Percentiles rank a stretch among this genome's conserved stretches.
These are phyloP conservation scores for Drosophila tanythrix DNA, from an alignment of 2,888 invertebrate genomes.

Conservation along the genomic window DNA sequence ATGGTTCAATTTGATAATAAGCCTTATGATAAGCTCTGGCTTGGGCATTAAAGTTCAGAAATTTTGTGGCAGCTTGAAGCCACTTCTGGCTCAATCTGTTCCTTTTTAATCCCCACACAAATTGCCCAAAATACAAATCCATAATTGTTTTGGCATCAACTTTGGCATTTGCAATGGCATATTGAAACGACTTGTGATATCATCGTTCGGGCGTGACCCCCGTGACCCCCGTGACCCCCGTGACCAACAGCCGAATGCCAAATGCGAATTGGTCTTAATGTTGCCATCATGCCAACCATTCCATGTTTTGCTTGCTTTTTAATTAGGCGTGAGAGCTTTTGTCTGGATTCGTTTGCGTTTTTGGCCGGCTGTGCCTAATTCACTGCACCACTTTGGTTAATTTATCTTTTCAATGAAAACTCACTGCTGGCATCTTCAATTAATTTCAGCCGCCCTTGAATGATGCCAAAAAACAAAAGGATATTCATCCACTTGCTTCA, in stretches of 20 bases:
- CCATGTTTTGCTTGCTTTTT: conserved; percentile 43
- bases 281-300: conserved; percentile 8
- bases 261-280: conserved; percentile 30
- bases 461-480: conserved; percentile 13
- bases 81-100: conserved; percentile 24
- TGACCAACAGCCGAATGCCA: conserved; percentile 22
- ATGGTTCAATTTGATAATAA: background rate
- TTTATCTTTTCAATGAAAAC: conserved; percentile 45
- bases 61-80: conserved; percentile 15
- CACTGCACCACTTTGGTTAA: conserved; percentile 51
- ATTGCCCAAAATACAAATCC: conserved; percentile 40
- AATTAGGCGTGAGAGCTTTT: conserved; percentile 64
- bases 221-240: background rate
- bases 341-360: conserved; percentile 8
- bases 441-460: conserved; percentile 38
- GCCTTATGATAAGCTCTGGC: conserved; percentile 1
- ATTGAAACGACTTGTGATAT: conserved; percentile 25
- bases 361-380: conserved; percentile 11
- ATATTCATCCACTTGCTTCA: conserved; percentile 16
- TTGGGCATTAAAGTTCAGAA: background rate
- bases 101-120: conserved; percentile 33
- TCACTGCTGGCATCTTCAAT: conserved; percentile 42
- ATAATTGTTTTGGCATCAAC: conserved; percentile 46
- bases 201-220: conserved; percentile 7
- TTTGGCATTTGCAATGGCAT: conserved; percentile 38